Evolutionary conservation across 2,888 invertebrate genomes (phyloP).

Genomic region (Amiota minor): DNA sequence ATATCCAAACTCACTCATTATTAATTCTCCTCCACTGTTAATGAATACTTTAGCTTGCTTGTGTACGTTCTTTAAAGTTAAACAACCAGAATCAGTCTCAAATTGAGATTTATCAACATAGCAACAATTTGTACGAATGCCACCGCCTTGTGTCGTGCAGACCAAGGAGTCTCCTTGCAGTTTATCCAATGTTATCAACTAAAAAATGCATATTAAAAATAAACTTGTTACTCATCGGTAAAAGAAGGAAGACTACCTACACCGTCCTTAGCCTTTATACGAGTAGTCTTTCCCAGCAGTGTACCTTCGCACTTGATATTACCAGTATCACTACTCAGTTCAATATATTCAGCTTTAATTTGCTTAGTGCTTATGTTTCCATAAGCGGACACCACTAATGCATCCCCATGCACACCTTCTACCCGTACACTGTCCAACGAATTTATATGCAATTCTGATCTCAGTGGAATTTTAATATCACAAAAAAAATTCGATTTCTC

Average conservation of each 20-base stretch:
- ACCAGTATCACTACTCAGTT: constrained; percentile 60
- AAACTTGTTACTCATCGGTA: background rate
- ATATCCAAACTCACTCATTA: constrained; percentile 65
- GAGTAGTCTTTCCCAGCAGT: constrained; percentile 61
- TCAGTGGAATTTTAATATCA: constrained; percentile 65
- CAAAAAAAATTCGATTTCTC: constrained; percentile 50
- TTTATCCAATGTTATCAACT: constrained; percentile 65
- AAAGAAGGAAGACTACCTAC: constrained; percentile 35
- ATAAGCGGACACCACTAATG: constrained; percentile 53
- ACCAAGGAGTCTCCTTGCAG: constrained; percentile 66
- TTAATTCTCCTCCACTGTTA: constrained; percentile 63
- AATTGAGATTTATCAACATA: constrained; percentile 70
- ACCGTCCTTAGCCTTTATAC: constrained; percentile 56
- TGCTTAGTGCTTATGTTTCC: constrained; percentile 63
- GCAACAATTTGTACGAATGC: constrained; percentile 67
- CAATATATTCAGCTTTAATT: constrained; percentile 60
- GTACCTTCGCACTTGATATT: constrained; percentile 65
- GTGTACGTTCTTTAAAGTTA: constrained; percentile 70
- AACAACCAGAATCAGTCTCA: constrained; percentile 63
- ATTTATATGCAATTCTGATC: constrained; percentile 61
- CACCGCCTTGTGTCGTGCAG: constrained; percentile 64
- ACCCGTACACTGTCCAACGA: constrained; percentile 55
- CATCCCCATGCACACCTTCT: constrained; percentile 61
- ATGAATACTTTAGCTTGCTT: constrained; percentile 65
- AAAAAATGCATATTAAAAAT: constrained; percentile 44